Conservation (phyloP, 2,888 invertebrate genomes). For the Linnaemya vulpina region DNA sequence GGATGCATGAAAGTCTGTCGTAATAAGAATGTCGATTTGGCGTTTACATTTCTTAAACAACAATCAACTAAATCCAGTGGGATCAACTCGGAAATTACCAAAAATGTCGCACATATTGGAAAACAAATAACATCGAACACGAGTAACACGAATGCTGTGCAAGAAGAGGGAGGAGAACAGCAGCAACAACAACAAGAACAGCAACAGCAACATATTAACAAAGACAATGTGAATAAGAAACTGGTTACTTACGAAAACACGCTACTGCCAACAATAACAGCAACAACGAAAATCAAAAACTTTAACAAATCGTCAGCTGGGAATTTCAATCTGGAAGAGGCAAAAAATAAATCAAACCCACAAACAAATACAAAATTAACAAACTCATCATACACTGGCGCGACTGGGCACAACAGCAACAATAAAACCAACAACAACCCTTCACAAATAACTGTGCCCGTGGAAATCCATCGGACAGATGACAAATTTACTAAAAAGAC, state of each 20-base stretch:
- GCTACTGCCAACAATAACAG: constrained; percentile 57
- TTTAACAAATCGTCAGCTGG: constrained; percentile 42
- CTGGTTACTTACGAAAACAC: constrained; percentile 59
- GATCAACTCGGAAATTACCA: constrained; percentile 64
- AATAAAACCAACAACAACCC: neutral
- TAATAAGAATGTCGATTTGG: constrained; percentile 83
- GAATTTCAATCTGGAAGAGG: constrained; percentile 41
- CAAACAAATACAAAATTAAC: constrained; percentile 26
- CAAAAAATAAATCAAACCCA: constrained; percentile 23
- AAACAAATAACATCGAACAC: constrained; percentile 17
- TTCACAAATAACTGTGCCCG: constrained; percentile 78
- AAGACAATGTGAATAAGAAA: constrained; percentile 26
- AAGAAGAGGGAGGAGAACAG: constrained; percentile 2
- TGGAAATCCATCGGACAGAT: constrained; percentile 76
- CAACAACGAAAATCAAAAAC: constrained; percentile 42
- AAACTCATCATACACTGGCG: neutral
- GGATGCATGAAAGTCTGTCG: constrained; percentile 79
- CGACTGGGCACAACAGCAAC: too few species aligned
- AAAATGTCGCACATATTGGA: constrained; percentile 49
- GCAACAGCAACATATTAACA: neutral
- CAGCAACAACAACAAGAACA: too few species aligned
- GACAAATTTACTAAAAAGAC: constrained; percentile 34
- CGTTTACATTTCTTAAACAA: constrained; percentile 79
- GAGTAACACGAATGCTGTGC: neutral
- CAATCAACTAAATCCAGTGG: constrained; percentile 66